Percentiles rank a stretch among this genome's conserved stretches.
phyloP scores from a whole-genome alignment of 2,797 vertebrate genomes.

The Gouania willdenowi region DNA sequence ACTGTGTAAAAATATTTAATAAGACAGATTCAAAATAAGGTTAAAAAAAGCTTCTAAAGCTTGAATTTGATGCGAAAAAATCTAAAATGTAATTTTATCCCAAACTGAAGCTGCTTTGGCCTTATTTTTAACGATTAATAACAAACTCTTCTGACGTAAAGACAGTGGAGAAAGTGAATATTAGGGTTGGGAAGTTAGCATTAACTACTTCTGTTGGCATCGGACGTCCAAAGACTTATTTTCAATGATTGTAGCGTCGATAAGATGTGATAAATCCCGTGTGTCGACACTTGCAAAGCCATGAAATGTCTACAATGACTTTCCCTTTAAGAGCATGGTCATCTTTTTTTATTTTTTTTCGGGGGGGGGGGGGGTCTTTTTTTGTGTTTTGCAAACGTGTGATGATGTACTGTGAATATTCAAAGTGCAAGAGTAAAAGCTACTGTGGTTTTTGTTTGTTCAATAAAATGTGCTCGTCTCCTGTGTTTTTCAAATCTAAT shows the following conservation, averaged over 20 bases:
- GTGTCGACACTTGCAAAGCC: conserved; percentile 27
- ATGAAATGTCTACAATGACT: conserved; percentile 9
- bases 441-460: conserved; percentile 62
- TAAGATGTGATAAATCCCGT: conserved; percentile 1
- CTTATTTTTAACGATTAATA: no score
- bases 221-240: conserved; percentile 37
- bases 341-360: conserved; percentile 17
- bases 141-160: no score
- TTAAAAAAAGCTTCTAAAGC: no score
- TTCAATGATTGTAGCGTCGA: conserved; percentile 22
- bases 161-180: not conserved
- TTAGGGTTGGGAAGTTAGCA: not conserved
- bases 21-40: no score
- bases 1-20: conserved; percentile 18
- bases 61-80: no score
- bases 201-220: conserved; percentile 3
- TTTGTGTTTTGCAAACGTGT: conserved; percentile 47
- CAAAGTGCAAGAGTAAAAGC: conserved; percentile 42
- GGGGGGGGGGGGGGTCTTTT: no score
- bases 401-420: conserved; percentile 55
- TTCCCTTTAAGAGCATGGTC: conserved; percentile 29
- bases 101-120: no score
- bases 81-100: no score
- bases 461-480: conserved; percentile 54
- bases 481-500: conserved; percentile 42